A percentile compares a stretch with the other conserved stretches of the same genome.
Conservation (phyloP, 2,888 invertebrate species). For the Eugnorisma glareosa region DNA sequence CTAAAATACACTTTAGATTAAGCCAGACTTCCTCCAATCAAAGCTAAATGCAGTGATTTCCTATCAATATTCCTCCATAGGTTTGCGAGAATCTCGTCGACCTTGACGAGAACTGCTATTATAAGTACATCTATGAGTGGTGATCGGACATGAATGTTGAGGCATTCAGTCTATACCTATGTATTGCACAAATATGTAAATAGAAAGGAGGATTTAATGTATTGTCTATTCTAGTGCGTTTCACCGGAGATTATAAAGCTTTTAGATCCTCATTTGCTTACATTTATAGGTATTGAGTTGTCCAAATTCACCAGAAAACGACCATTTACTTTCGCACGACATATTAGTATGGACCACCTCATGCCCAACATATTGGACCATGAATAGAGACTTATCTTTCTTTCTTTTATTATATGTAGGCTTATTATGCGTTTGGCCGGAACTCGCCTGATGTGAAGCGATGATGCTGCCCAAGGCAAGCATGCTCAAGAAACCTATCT, state of each 20-base stretch:
- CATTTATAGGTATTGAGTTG: not conserved
- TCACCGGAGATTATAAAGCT: not conserved
- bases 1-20: not conserved
- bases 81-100: conserved; percentile 56
- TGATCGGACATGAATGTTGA: conserved; percentile 35
- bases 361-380: no score
- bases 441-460: no score
- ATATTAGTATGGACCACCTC: no score
- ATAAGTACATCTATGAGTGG: not conserved
- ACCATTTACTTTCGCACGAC: no score
- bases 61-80: conserved; percentile 37
- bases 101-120: conserved; percentile 53
- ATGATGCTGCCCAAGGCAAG: no score
- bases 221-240: not conserved
- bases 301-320: not conserved
- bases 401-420: no score
- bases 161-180: conserved; percentile 11
- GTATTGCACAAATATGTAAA: conserved; percentile 41
- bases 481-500: no score
- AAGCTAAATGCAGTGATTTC: conserved; percentile 2
- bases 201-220: conserved; percentile 37
- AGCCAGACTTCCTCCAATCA: conserved; percentile 24
- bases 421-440: no score
- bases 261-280: not conserved
- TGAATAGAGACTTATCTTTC: no score